Evolutionary conservation across 2,113 vertebrate genomes (phyloP), one percentile per base, ranked within the genome.

Genomic region (Echinops telfairi): DNA sequence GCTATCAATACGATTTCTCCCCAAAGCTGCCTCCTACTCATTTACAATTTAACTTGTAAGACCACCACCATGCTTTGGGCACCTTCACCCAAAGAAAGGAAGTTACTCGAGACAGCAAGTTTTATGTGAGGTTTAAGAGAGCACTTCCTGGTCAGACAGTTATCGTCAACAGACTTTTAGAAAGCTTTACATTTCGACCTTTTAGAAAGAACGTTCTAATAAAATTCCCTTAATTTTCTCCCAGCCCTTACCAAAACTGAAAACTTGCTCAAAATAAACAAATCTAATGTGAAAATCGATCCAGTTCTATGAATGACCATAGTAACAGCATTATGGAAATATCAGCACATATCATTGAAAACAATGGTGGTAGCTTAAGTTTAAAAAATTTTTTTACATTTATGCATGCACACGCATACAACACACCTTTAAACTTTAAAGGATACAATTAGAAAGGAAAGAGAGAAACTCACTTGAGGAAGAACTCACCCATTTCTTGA

Each of bases 31-130:
- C 62, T 93, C 87, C 82, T 88, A 60, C 31, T 95, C 43, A 66
- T 62, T 80, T 90, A 93, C 25, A 22, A 20, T 58, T 92, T 78
- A 71, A 93, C 89, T 53, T 83, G 40, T 60, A 93, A 92, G 90
- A 91, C 93, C 16, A 81, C 16, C 40, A 79, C 79, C 84, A 40
- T 25, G 66, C 93, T 92, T 83, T 92, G 90, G 91, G 89, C 79
- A 85, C 90, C 85, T 96, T 95, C 85, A 83, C 83, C 62, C 92
- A 12, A 25, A 96, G 94, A 96, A 97, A 96, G 96, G 97, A 97
- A 97, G 95, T 97, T 95, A 97, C 97, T 97, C 97, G 70, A 97
- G 97, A 97, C 86, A 97, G 96, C 93, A 95, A 88, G 89, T 94
- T 97, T 97, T 97, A 97, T 98, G 97, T 96, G 95, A 94, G 93